These are phyloP conservation scores for Littorina saxatilis DNA, from an alignment of 1,140 invertebrate species.

Conservation along the genomic window DNA sequence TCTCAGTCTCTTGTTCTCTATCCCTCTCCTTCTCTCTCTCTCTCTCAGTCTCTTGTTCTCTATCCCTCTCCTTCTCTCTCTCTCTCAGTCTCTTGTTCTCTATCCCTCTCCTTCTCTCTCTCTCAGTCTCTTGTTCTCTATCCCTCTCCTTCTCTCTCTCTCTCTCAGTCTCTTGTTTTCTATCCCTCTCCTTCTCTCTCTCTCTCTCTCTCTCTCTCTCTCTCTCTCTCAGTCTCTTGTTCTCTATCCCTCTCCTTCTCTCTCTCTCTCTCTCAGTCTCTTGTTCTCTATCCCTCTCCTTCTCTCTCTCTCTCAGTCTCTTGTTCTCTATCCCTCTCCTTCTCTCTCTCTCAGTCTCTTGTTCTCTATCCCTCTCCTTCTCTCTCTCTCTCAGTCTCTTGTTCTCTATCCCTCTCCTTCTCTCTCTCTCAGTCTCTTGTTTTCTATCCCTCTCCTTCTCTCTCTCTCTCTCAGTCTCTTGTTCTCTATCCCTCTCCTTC, in stretches of 20 bases:
- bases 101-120: neutral
- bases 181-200: neutral
- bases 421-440: neutral
- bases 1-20: neutral
- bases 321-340: neutral
- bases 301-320: no score
- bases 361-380: no score
- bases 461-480: neutral
- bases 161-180: no score
- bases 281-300: no score
- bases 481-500: neutral
- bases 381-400: no score
- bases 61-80: slow-evolving; percentile 19
- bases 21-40: slow-evolving; percentile 2
- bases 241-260: neutral
- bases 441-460: neutral
- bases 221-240: slow-evolving; percentile 10
- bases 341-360: no score
- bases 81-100: neutral
- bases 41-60: neutral
- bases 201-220: slow-evolving; percentile 17
- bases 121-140: neutral
- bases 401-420: no score
- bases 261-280: no score
- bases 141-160: neutral